phyloP scores from a whole-genome alignment of 2,888 invertebrate genomes.

The Drosophila mimetica region DNA sequence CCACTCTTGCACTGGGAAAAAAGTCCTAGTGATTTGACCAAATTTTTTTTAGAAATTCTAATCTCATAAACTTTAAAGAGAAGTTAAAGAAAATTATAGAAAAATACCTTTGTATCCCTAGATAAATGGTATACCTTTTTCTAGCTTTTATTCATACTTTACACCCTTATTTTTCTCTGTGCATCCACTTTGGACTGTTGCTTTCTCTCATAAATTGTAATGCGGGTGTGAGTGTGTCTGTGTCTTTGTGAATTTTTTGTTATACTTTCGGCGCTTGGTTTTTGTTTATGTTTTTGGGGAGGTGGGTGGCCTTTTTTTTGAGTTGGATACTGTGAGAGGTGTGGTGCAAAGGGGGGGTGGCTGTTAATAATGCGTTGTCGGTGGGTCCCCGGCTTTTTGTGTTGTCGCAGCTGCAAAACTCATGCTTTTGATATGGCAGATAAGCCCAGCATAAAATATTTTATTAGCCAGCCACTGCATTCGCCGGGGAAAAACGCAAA shows the following conservation, averaged over 20 bases:
- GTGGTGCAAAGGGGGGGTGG: conserved; percentile 11
- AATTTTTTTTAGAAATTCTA: rapidly evolving
- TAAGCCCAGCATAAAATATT: conserved; percentile 77
- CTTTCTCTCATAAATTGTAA: conserved; percentile 71
- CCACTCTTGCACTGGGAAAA: background rate
- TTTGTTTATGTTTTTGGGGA: conserved; percentile 56
- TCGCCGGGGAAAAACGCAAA: conserved; percentile 3
- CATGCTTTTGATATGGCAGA: conserved; percentile 68
- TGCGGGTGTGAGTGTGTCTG: conserved; percentile 45
- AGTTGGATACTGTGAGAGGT: conserved; percentile 15
- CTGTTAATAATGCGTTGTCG: conserved; percentile 71
- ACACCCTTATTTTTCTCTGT: conserved; percentile 18
- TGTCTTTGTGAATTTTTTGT: conserved; percentile 50
- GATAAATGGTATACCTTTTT: background rate
- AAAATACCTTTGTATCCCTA: background rate
- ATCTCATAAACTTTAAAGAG: no score
- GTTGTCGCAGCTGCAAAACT: conserved; percentile 67
- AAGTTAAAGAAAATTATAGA: no score
- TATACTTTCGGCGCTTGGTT: conserved; percentile 67
- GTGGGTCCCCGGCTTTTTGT: conserved; percentile 57
- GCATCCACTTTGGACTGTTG: conserved; percentile 57
- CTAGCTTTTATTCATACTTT: background rate
- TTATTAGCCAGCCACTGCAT: conserved; percentile 68
- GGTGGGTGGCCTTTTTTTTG: background rate
- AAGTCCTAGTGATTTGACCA: background rate